Conservation (phyloP, 2,888 invertebrate species). For the Thyatira batis region DNA sequence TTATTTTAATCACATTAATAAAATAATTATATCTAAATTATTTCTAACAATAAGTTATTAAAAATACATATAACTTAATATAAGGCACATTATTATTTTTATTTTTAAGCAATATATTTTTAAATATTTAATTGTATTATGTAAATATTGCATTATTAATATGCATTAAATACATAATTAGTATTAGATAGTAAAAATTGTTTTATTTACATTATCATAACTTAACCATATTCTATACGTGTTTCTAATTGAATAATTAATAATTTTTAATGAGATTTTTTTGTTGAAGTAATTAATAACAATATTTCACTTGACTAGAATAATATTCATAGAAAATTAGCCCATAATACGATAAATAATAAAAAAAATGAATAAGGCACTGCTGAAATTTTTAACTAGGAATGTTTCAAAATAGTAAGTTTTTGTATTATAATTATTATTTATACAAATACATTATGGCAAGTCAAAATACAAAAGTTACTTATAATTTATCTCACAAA, state of each 20-base stretch:
- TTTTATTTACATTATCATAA: constrained; percentile 13
- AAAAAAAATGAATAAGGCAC: too few species aligned
- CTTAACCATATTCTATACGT: too few species aligned
- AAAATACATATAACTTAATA: background rate
- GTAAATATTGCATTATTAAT: constrained; percentile 49
- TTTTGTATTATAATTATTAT: background rate
- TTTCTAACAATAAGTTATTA: constrained; percentile 1
- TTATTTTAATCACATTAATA: constrained; percentile 10
- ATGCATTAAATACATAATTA: constrained; percentile 22
- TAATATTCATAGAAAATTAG: background rate
- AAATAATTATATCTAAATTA: constrained; percentile 2
- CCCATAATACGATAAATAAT: background rate
- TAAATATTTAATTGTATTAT: constrained; percentile 33
- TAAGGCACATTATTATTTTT: constrained; percentile 18
- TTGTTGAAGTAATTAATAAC: too few species aligned
- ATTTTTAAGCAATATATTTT: constrained; percentile 7
- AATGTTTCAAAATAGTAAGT: background rate
- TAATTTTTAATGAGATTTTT: too few species aligned
- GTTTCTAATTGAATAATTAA: too few species aligned
- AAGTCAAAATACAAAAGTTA: background rate
- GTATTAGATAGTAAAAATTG: constrained; percentile 9
- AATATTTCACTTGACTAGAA: background rate
- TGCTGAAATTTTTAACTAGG: background rate
- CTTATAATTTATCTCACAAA: background rate
- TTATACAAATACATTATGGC: background rate